Base-by-base conservation (phyloP, 2,888 invertebrate genomes). In the Agriopis aurantiaria region DNA sequence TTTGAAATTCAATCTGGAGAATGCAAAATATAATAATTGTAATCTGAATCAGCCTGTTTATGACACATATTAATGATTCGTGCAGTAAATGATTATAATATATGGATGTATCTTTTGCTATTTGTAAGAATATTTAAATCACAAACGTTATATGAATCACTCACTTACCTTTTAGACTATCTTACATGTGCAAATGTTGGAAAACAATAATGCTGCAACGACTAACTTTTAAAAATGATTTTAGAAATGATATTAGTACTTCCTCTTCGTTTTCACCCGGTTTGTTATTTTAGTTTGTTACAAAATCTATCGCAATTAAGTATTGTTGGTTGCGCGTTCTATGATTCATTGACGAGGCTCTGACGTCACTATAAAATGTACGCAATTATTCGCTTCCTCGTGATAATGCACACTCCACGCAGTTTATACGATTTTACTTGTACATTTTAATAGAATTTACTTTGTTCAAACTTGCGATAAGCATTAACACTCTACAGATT, bases 331-430 rank as follows among this genome's bases (percentile, higher is more conserved):
- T 14, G 11, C 9, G 33, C 40, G 10, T 61, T 7, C 59, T n/a
- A 49, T 64, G 68, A 69, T 51, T 69, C 64, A 65, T 59, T 53
- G 14, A 55, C 55, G 43, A 53, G 49, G 59, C 33, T 45, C 8
- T 61, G 65, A 69, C 69, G 65, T 61, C 56, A 65, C 10, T 56
- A 69, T 65, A 65, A 60, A 60, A 65, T 69, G 12, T 59, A 56
- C 45, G 55, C 60, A 69, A 61, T 69, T 56, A 60, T 49, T 48
- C 48, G 41, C 55, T 69, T 65, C 69, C 65, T 61, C 41, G 12
- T 40, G 52, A 62, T 56, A 58, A 52, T 58, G 14, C 52, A 45
- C 12, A 23, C 45, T 23, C 43, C n/a, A 40, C 49, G n/a, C 64
- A 48, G 40, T 56, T 14, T 17, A 41, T 64, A 23, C 33, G 4